Percentiles rank a stretch among this genome's conserved stretches.
Conservation (phyloP, 2,113 vertebrate species). For the Antigone vipio region DNA sequence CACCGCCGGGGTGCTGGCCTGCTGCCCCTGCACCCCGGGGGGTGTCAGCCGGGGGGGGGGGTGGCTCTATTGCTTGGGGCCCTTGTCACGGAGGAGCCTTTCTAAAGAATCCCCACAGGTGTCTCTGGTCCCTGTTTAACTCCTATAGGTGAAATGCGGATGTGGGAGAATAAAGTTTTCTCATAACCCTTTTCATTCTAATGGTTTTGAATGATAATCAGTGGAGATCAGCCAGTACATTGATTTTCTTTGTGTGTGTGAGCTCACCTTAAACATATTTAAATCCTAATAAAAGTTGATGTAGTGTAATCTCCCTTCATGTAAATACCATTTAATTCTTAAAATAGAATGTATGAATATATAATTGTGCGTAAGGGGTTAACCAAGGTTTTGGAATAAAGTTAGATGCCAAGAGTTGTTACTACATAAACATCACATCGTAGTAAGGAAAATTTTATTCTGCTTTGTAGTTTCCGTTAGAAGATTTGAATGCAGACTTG, state of each 20-base stretch:
- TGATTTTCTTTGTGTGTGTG: fast-evolving
- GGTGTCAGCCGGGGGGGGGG: neutral
- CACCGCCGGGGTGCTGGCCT: neutral
- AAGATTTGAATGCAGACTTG: neutral
- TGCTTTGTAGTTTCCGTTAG: slow-evolving; percentile 21
- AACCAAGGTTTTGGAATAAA: no score
- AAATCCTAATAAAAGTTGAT: fast-evolving
- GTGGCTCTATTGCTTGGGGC: neutral
- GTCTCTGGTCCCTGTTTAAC: fast-evolving
- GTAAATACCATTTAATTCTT: fast-evolving
- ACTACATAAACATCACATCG: fast-evolving
- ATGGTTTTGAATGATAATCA: fast-evolving
- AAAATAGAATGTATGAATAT: fast-evolving
- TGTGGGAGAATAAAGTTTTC: neutral
- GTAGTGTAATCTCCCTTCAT: fast-evolving
- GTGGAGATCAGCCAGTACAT: fast-evolving
- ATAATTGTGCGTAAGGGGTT: fast-evolving
- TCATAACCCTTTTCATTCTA: fast-evolving
- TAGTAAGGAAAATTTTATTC: neutral
- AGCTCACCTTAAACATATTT: no score
- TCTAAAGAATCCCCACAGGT: fast-evolving
- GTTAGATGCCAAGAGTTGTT: fast-evolving
- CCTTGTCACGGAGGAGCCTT: no score
- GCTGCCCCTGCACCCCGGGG: neutral
- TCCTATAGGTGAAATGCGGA: fast-evolving